Evolutionary conservation across 2,888 invertebrate species (phyloP).

Genomic region (Drosophila testacea): DNA sequence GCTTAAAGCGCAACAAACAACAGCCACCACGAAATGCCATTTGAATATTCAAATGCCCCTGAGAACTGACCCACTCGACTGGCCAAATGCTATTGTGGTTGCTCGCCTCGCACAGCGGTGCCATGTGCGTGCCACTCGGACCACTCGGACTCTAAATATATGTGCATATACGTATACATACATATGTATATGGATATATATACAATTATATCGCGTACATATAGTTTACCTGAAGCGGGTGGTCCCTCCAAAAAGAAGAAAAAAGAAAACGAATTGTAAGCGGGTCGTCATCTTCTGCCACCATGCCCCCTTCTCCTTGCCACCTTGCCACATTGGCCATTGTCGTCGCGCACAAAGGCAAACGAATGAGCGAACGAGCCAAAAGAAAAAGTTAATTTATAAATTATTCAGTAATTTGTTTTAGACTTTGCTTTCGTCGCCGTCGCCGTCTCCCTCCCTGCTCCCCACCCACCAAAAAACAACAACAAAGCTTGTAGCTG

Average conservation of each 20-base stretch:
- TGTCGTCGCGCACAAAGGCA: constrained; percentile 64
- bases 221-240: constrained; percentile 32
- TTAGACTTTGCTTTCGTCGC: constrained; percentile 73
- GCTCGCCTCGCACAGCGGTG: constrained; percentile 9
- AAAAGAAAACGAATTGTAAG: constrained; percentile 29
- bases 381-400: constrained; percentile 75
- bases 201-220: constrained; percentile 18
- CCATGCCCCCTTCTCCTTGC: constrained; percentile 1
- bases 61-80: constrained; percentile 60
- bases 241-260: constrained; percentile 40
- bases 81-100: constrained; percentile 37
- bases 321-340: constrained; percentile 35
- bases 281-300: constrained; percentile 14
- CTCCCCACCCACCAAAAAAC: constrained; percentile 19
- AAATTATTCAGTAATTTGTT: constrained; percentile 83
- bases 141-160: constrained; percentile 2
- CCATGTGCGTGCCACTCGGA: constrained; percentile 53
- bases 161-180: neutral
- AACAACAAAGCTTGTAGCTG: constrained; percentile 41
- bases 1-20: constrained; percentile 74
- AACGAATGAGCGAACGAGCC: constrained; percentile 47
- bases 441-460: constrained; percentile 5
- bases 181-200: constrained; percentile 1
- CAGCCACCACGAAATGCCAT: constrained; percentile 55
- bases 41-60: constrained; percentile 80